Evolutionary conservation across 2,113 vertebrate genomes (phyloP), one percentile per base, ranked within the genome.

Genomic region (Nyctibius bracteatus): DNA sequence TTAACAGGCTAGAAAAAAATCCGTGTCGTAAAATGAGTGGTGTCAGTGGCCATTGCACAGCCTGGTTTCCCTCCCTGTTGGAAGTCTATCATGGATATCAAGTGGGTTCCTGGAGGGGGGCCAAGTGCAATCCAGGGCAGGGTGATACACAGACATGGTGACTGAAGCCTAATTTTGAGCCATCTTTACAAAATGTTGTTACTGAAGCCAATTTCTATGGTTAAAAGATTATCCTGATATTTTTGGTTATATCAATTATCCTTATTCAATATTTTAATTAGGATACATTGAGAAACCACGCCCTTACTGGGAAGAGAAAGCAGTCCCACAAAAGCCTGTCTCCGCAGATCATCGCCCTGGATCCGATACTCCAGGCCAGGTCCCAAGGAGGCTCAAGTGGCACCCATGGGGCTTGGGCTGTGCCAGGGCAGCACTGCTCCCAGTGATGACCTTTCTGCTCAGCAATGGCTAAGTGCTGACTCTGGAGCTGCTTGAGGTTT

Each of bases 51-150:
- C 61, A 73, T 67, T 37, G 68, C 47, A 67, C 16, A 72, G 61
- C 17, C 77, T 93, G 57, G 41, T 79, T 58, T 30, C 41, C 6
- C 8, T 66, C 73, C 30, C 44, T 65, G 62, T 8, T 93, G n/a
- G 68, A 96, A 92, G 44, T 80, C 61, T 80, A 72, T 81, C 77
- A 57, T 89, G 86, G 92, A 25, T 85, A 92, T 89, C 81, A 80
- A 79, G 46, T 85, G 73, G 47, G 58, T 49, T 96, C 49, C 74
- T 96, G 94, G 81, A 79, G 37, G 22, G 14, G 19, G 17, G 9
- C 77, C 83, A 92, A 94, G 83, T 49, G 73, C 83, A 94, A 86
- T 66, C 73, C 52, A 55, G 86, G 86, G 41, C 78, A 37, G 0
- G 0, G 73, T 1, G 9, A 68, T 77, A 86, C 28, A 84, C 15